Evolutionary conservation across 2,797 vertebrate genomes (phyloP), one percentile per base, ranked within the genome.

Genomic region (Coregonus ussuriensis): DNA sequence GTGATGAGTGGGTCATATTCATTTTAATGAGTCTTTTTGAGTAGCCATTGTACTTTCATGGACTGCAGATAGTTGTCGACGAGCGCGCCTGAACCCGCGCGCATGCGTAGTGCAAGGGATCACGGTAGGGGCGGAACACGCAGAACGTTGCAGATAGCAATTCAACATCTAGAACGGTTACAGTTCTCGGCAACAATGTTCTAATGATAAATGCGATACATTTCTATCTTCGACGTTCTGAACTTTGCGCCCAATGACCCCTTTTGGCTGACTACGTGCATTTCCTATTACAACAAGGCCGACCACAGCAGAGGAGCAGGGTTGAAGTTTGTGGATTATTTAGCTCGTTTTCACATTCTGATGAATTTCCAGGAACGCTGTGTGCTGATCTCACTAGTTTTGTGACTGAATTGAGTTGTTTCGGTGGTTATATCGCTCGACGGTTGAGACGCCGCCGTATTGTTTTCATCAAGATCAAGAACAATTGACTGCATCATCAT

Each of bases 101-200:
- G 91, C 92, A 93, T 92, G 92, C 72, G 89, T 91, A 51, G 0
- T 81, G 75, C 16, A 37, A 76, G 18, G 21, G 85, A 15, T 88
- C 51, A 89, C 92, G 91, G 91, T 88, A 7, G 90, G 91, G 91
- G 90, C 89, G 87, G 88, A 85, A 83, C 76, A 87, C 90, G 21
- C 71, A 56, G 74, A 91, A 87, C 1, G 79, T 83, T 82, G 87
- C 63, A 82, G 76, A 79, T 82, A 72, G 89, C 68, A 82, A 72
- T 76, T 3, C n/a, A 16, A n/a, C 31, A 41, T 16, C 3, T 56
- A 72, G 71, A 72, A 16, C 15, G 53, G 16, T 9, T 16, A 31
- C 15, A 31, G 16, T 4, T 25, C 21, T n/a, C 71, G 7, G 5
- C 7, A n/a, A 72, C 29, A 29, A 25, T 56, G 6, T 18, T 33